These are phyloP conservation scores for Aplysina aerophoba DNA, from an alignment of 37 sponge, comb jelly and placozoan species.

Conservation along the genomic window DNA sequence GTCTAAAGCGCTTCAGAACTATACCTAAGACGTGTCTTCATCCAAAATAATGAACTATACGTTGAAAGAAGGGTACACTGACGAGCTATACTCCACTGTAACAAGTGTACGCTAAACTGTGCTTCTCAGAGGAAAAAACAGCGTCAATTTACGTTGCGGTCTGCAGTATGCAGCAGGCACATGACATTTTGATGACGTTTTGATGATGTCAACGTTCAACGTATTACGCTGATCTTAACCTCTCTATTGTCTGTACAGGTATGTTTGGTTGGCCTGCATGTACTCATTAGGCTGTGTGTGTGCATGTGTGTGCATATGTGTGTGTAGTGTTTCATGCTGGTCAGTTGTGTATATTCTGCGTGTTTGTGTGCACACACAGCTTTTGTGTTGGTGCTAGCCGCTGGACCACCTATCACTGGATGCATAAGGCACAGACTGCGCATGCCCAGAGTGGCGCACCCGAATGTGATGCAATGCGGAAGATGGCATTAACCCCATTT, in stretches of 20 bases:
- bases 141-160: background rate
- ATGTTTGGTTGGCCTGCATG: background rate
- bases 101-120: background rate
- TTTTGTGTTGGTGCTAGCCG: too few species aligned
- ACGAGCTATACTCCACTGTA: background rate
- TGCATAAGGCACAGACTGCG: too few species aligned
- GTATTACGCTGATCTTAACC: constrained; percentile 21
- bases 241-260: constrained; percentile 7
- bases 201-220: constrained; percentile 20
- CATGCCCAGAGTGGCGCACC: too few species aligned
- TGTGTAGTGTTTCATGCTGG: background rate
- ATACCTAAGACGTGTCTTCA: background rate
- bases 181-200: constrained; percentile 10
- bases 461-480: too few species aligned
- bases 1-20: background rate
- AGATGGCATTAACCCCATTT: too few species aligned
- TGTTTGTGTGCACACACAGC: background rate
- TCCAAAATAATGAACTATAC: background rate
- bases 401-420: too few species aligned
- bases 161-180: background rate
- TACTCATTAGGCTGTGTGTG: background rate
- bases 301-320: background rate
- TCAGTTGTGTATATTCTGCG: background rate
- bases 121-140: background rate
- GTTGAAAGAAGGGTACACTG: background rate